phyloP scores from a whole-genome alignment of 2,888 invertebrate species.

The Lamellibrachia columna region DNA sequence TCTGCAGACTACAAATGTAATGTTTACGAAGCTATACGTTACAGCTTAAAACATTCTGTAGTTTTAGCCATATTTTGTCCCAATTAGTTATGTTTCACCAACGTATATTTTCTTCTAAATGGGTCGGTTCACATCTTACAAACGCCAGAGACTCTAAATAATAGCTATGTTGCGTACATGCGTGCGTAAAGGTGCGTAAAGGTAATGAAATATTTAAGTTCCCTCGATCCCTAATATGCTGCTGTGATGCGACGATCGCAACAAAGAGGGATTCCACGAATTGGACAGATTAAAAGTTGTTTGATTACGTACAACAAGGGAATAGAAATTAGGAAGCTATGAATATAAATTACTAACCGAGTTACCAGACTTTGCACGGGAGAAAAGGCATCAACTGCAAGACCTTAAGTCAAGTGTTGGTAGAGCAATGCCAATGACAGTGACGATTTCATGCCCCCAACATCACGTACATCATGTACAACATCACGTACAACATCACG shows the following conservation, averaged over 20 bases:
- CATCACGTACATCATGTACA: no score
- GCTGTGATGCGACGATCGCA: neutral
- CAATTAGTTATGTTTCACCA: neutral
- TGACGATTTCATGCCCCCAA: no score
- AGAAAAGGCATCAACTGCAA: no score
- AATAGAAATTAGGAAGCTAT: conserved; percentile 5
- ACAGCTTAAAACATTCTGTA: no score
- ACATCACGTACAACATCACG: no score
- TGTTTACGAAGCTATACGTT: no score
- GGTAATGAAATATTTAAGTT: neutral
- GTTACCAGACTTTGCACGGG: no score
- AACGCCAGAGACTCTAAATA: neutral
- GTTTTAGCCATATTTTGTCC: no score
- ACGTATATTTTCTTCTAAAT: neutral
- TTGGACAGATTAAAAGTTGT: neutral
- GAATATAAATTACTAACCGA: neutral
- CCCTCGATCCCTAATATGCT: neutral
- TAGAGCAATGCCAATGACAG: no score
- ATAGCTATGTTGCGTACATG: neutral
- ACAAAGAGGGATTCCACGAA: neutral
- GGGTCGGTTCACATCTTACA: neutral
- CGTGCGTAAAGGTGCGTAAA: neutral
- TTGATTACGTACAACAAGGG: neutral
- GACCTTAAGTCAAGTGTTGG: no score
- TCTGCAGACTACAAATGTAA: no score